Conservation (phyloP, 2,888 invertebrate species). For the Coleophora flavipennella region DNA sequence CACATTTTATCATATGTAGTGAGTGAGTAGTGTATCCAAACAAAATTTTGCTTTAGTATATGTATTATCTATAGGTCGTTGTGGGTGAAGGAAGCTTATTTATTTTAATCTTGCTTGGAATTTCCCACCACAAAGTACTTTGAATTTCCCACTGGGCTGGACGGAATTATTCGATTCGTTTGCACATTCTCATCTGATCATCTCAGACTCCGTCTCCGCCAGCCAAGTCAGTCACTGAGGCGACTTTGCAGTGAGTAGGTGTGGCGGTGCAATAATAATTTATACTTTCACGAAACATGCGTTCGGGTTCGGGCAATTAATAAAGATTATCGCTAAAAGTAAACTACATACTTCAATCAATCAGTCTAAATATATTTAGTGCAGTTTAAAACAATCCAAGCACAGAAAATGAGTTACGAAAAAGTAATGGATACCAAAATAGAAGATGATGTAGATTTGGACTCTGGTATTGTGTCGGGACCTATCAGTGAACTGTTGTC, state of each 20-base stretch:
- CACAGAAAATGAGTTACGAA: constrained; percentile 52
- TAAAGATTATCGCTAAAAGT: constrained; percentile 20
- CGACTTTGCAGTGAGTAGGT: constrained; percentile 26
- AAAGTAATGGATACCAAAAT: constrained; percentile 46
- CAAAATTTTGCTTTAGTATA: too few relatives aligned
- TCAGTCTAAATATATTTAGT: constrained; percentile 10
- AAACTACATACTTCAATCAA: constrained; percentile 5
- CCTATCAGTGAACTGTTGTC: constrained; percentile 29
- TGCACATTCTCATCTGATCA: background rate
- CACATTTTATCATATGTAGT: too few relatives aligned
- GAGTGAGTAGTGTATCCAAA: too few relatives aligned
- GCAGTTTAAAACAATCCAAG: constrained; percentile 13
- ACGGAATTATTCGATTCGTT: too few relatives aligned
- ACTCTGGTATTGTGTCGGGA: constrained; percentile 56
- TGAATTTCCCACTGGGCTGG: too few relatives aligned
- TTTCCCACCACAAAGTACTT: too few relatives aligned
- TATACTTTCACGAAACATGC: constrained; percentile 33
- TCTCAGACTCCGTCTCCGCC: too few relatives aligned
- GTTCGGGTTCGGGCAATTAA: too few relatives aligned
- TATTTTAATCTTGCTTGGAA: too few relatives aligned
- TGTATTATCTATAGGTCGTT: too few relatives aligned
- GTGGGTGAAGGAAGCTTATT: too few relatives aligned
- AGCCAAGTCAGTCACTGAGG: constrained; percentile 45
- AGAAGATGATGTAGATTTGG: constrained; percentile 39
- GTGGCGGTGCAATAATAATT: constrained; percentile 19